A percentile compares a stretch with the other conserved stretches of the same genome.
Conservation (phyloP, 2,797 vertebrate species). For the Myotis pilosus region DNA sequence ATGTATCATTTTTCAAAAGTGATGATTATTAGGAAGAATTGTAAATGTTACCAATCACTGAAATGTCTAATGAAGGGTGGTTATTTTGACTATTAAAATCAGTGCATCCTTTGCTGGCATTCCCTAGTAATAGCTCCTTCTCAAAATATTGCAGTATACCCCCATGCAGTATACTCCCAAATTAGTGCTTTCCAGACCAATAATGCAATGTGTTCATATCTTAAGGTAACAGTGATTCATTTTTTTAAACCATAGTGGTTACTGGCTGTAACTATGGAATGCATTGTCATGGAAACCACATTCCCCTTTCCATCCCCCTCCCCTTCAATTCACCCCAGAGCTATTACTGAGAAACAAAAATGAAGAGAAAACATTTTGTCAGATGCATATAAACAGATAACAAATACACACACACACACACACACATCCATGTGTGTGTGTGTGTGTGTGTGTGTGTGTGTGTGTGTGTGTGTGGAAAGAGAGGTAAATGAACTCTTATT, state of each 20-base stretch:
- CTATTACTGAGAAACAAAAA: constrained; percentile 76
- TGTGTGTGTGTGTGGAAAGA: constrained; percentile 52
- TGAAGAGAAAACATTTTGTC: constrained; percentile 76
- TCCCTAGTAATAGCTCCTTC: constrained; percentile 73
- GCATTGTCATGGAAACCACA: constrained; percentile 84
- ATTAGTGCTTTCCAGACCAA: constrained; percentile 76
- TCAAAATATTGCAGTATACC: constrained; percentile 78
- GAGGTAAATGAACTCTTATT: constrained; percentile 46
- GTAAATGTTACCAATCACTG: constrained; percentile 46
- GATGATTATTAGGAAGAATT: constrained; percentile 61
- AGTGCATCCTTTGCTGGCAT: constrained; percentile 66
- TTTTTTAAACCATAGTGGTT: constrained; percentile 82
- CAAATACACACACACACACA: not conserved
- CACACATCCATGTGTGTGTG: not conserved
- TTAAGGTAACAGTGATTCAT: constrained; percentile 84
- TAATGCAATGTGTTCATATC: constrained; percentile 72
- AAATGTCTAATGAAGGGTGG: constrained; percentile 56
- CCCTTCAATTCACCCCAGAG: constrained; percentile 80
- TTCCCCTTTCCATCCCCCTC: constrained; percentile 63
- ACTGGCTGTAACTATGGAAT: constrained; percentile 82
- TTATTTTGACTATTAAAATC: constrained; percentile 68
- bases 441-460: not conserved
- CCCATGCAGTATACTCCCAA: constrained; percentile 56
- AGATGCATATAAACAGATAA: not conserved
- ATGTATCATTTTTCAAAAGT: constrained; percentile 61